Evolutionary conservation across 92 coral and sea anemone genomes (phyloP), one percentile per base, ranked within the genome.

Genomic region (Porites divaricata): DNA sequence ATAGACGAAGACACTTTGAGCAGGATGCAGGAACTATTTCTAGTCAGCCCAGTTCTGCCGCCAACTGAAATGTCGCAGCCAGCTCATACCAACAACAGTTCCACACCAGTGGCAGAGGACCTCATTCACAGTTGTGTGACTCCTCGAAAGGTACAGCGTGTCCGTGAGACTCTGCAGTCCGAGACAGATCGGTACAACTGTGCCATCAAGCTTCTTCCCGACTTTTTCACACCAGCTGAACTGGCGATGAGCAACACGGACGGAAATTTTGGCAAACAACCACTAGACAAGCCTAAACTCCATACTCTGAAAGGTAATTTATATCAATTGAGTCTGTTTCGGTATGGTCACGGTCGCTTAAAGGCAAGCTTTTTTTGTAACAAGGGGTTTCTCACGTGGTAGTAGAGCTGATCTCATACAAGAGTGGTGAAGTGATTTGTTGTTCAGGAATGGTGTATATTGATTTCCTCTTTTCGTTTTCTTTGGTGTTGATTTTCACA

Each of bases 401-500:
- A 6, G 41, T 2, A 35, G 41, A 35, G 41, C 41, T 35, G 41
- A 35, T 35, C 41, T 35, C 41, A 35, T 35, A 35, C 41, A 2
- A 35, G 41, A 35, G 41, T 35, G 41, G 41, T 35, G 41, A 35
- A 35, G 41, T 35, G 41, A 35, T 35, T 6, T 35, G 41, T 35
- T 35, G 41, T 2, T 35, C 5, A 35, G 41, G 41, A 35, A 35
- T 35, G 3, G 41, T 4, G 41, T 59, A 70, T 72, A 28, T 72
- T 6, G 64, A 74, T 61, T 49, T 35, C 26, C 64, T 23, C 65
- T n/a, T 83, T 63, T 22, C 63, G 62, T 74, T 16, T 70, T 50
- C 74, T 74, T 74, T 76, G 63, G 87, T 83, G 74, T 74, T 83
- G 80, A 64, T 83, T 81, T 83, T 83, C 63, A 58, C 87, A 64